phyloP scores from a whole-genome alignment of 2,113 vertebrate genomes.

The Sphyrna mokarran region DNA sequence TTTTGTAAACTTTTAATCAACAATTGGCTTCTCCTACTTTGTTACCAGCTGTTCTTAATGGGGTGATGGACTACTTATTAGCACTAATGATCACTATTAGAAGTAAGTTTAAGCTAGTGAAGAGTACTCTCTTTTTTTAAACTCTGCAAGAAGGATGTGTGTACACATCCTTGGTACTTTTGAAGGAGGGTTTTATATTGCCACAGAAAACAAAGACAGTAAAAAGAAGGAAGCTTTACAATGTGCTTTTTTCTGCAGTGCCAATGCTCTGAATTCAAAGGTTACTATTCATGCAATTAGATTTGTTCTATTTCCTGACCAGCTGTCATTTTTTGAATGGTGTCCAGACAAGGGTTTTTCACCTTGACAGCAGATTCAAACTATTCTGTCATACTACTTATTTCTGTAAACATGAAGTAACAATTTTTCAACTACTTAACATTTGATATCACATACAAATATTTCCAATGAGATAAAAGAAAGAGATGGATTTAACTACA shows the following conservation, averaged over 20 bases:
- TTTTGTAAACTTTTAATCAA: neutral
- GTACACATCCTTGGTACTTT: no score
- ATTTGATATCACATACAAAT: neutral
- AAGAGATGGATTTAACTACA: neutral
- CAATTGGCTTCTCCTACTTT: neutral
- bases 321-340: neutral
- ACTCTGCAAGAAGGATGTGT: neutral
- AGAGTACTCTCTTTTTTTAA: neutral
- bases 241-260: neutral
- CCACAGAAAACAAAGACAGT: neutral
- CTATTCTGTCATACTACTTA: neutral
- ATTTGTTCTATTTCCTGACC: conserved; percentile 12
- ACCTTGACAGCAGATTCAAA: neutral
- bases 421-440: neutral
- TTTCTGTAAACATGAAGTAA: neutral
- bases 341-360: neutral
- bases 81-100: neutral
- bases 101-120: neutral
- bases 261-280: neutral
- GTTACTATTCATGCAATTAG: neutral
- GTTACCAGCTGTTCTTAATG: neutral
- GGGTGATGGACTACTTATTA: neutral
- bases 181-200: neutral
- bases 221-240: neutral
- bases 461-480: neutral